phyloP scores from a whole-genome alignment of 2,113 vertebrate genomes.

The Rallus limicola region DNA sequence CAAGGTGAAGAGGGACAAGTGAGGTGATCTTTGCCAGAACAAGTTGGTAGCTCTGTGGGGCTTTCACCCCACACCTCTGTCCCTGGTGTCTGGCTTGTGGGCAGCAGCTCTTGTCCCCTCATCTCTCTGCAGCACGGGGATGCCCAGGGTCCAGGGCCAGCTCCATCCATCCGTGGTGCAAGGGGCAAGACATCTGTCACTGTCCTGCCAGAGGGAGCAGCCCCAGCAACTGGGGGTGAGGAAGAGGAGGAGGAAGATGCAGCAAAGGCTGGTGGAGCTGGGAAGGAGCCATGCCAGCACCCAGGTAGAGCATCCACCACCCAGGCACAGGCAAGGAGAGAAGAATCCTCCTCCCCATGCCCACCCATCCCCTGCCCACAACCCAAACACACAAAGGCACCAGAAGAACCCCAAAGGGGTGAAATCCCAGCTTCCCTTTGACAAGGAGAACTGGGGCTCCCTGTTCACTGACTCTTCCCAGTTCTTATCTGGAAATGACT shows the following conservation, averaged over 20 bases:
- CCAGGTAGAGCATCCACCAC: not conserved
- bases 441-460: not conserved
- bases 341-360: not conserved
- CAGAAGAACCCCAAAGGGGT: not conserved
- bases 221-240: not conserved
- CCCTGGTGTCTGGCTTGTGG: not conserved
- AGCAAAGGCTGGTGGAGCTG: not conserved
- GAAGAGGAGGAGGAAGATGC: not conserved
- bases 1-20: fast-evolving
- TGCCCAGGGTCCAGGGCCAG: not conserved
- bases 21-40: not conserved
- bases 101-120: not conserved
- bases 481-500: not conserved
- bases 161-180: not conserved
- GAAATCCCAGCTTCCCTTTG: not conserved
- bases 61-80: not conserved
- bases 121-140: not conserved
- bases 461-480: not conserved
- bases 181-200: fast-evolving
- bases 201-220: not conserved
- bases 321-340: not conserved
- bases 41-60: not conserved
- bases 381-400: not conserved
- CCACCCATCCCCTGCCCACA: fast-evolving
- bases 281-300: not conserved